These are phyloP conservation scores for Indicator indicator DNA, from an alignment of 2,113 vertebrate species.

Conservation along the genomic window DNA sequence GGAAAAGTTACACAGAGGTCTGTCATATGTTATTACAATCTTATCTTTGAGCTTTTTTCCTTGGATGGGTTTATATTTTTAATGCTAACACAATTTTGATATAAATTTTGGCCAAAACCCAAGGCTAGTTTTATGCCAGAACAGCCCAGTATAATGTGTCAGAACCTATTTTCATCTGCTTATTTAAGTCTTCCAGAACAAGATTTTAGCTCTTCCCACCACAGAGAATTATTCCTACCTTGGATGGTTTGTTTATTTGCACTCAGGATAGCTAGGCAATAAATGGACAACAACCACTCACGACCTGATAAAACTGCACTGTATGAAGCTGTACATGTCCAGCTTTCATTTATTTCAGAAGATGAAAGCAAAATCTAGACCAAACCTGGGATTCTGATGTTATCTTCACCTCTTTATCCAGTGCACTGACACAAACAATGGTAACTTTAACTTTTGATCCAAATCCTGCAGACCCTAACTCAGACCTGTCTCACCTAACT, in stretches of 20 bases:
- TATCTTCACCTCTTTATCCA: background rate
- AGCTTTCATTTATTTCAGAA: background rate
- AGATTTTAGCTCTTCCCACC: background rate
- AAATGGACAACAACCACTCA: background rate
- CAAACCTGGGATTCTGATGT: background rate
- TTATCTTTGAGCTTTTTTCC: background rate
- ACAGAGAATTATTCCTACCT: background rate
- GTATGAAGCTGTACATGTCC: background rate
- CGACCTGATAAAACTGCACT: background rate
- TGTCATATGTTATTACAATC: background rate
- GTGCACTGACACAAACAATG: background rate
- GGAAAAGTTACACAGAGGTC: background rate
- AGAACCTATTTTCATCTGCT: conserved; percentile 44
- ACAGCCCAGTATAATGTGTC: conserved; percentile 7
- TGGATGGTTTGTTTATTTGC: conserved; percentile 20
- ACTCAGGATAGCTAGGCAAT: conserved; percentile 45
- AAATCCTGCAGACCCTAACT: background rate
- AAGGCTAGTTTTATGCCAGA: background rate
- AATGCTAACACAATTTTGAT: background rate
- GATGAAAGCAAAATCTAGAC: background rate
- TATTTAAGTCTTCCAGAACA: conserved; percentile 27
- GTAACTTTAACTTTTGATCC: background rate
- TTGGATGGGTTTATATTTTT: background rate
- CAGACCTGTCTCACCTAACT: background rate
- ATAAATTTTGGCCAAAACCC: background rate